Conservation (phyloP, 2,888 invertebrate genomes). For the Idaea dimidiata region DNA sequence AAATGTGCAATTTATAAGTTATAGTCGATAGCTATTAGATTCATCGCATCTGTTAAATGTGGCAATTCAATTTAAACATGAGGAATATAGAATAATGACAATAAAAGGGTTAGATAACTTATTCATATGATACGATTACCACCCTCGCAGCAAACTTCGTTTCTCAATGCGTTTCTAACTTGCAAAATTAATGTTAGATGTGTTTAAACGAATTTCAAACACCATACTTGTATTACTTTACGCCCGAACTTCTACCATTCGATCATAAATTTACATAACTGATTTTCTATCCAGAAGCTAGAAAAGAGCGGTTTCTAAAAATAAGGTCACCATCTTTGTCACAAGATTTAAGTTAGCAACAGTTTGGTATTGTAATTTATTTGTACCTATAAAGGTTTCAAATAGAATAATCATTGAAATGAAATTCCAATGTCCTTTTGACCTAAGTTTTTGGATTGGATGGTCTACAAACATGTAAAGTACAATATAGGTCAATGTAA, state of each 20-base stretch:
- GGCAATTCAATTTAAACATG: slow-evolving; percentile 9
- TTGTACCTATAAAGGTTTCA: no score
- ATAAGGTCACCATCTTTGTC: no score
- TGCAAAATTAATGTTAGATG: no score
- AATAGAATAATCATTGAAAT: background rate
- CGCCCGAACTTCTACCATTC: no score
- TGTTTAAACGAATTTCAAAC: no score
- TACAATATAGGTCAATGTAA: slow-evolving; percentile 21
- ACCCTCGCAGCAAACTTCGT: background rate
- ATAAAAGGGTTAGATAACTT: background rate
- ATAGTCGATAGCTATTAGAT: background rate
- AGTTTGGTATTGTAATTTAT: no score
- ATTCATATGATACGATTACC: background rate
- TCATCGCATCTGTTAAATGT: background rate
- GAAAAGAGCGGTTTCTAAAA: no score
- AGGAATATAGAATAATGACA: background rate
- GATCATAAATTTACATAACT: no score
- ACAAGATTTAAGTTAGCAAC: no score
- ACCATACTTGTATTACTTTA: no score
- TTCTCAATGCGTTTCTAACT: background rate
- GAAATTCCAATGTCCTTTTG: background rate
- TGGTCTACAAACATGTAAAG: slow-evolving; percentile 4
- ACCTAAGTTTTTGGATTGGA: background rate
- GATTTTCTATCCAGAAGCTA: no score
- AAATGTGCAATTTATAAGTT: slow-evolving; percentile 16